Percentiles rank a stretch among this genome's conserved stretches.
These are phyloP conservation scores for Eupelmus urozonus DNA, from an alignment of 2,888 invertebrate genomes.

Conservation along the genomic window DNA sequence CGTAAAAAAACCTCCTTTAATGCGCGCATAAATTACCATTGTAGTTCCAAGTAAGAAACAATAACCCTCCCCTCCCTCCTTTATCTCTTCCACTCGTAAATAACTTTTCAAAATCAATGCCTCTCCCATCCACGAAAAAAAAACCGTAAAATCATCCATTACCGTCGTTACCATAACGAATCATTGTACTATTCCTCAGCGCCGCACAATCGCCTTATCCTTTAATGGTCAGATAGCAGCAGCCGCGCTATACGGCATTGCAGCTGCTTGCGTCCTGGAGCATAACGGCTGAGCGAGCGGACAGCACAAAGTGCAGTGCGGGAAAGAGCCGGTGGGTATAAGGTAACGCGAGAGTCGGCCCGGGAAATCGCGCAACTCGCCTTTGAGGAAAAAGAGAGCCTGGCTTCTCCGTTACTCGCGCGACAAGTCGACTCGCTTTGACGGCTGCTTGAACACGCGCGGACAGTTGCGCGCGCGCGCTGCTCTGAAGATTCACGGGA, in stretches of 20 bases:
- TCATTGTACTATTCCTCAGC: conserved; percentile 31
- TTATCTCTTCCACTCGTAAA: not conserved
- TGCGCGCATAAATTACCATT: not conserved
- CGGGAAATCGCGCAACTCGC: conserved; percentile 18
- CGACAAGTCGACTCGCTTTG: conserved; percentile 25
- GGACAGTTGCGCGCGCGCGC: not conserved
- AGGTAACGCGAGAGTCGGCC: conserved; percentile 20
- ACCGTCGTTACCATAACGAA: not conserved
- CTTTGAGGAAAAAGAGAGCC: not conserved
- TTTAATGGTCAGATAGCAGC: conserved; percentile 44
- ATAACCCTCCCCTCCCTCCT: no score
- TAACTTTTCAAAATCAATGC: conserved; percentile 25
- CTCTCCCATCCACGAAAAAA: not conserved
- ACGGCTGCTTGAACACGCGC: not conserved
- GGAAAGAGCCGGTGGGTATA: no score
- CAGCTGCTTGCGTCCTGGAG: not conserved
- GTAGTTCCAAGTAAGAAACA: not conserved
- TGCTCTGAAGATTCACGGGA: no score
- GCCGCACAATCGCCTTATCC: conserved; percentile 21
- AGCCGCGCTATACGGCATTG: not conserved
- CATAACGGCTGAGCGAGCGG: not conserved
- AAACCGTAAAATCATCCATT: not conserved
- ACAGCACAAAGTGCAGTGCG: no score
- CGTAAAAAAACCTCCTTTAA: not conserved
- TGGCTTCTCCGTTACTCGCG: conserved; percentile 26